phyloP scores from a whole-genome alignment of 2,113 vertebrate species.

The Forbesichthys agassizii region DNA sequence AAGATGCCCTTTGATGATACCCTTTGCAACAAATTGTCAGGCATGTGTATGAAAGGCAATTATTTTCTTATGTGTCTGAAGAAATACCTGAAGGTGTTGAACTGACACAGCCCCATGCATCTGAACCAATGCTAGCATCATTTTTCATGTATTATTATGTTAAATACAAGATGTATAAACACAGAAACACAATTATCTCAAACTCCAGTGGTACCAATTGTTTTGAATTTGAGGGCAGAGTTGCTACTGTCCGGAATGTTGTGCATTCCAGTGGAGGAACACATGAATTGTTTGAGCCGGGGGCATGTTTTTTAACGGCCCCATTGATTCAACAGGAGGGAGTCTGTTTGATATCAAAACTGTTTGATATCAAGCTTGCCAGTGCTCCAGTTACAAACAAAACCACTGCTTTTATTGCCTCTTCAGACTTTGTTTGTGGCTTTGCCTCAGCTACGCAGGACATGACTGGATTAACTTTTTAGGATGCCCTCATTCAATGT shows the following conservation, averaged over 20 bases:
- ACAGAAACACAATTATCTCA: conserved; percentile 1
- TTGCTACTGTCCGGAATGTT: not conserved
- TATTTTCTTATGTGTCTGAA: not conserved
- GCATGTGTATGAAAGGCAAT: conserved; percentile 21
- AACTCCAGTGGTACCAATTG: conserved; percentile 1
- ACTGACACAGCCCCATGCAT: conserved; percentile 1
- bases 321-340: conserved; percentile 10
- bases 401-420: conserved; percentile 18
- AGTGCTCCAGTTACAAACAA: conserved; percentile 19
- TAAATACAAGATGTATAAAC: conserved; percentile 2
- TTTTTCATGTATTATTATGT: not conserved
- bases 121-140: not conserved
- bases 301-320: conserved; percentile 9
- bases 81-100: conserved; percentile 8
- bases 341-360: conserved; percentile 14
- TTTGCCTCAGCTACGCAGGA: conserved; percentile 1
- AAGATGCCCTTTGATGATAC: not conserved
- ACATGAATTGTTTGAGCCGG: not conserved
- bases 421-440: not conserved
- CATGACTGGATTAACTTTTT: not conserved
- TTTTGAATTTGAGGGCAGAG: not conserved
- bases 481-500: conserved; percentile 2
- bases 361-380: conserved; percentile 10
- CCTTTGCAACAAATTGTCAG: conserved; percentile 14
- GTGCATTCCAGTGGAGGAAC: conserved; percentile 12